A percentile compares a stretch with the other conserved stretches of the same genome.
Evolutionary conservation across 2,888 invertebrate species (phyloP).

Genomic region (Tetrapedia diversipes): DNA sequence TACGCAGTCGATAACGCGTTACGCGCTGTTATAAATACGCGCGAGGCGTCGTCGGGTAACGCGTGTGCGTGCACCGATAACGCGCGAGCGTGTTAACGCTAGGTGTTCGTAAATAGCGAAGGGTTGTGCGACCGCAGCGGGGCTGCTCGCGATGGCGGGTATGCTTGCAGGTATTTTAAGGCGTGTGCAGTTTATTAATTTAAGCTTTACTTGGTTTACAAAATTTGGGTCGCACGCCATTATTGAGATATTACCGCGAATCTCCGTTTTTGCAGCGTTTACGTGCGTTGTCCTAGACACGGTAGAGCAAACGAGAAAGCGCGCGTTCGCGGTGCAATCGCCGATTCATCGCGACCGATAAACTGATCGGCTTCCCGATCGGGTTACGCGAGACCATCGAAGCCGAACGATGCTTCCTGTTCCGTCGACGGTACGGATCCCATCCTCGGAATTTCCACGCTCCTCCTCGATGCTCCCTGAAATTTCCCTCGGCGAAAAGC

Average conservation of each 20-base stretch:
- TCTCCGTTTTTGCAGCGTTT: no score
- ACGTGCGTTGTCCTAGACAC: constrained; percentile 7
- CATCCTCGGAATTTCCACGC: no score
- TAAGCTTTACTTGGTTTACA: no score
- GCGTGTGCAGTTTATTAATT: no score
- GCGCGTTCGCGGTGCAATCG: neutral
- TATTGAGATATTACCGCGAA: no score
- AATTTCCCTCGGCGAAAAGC: neutral
- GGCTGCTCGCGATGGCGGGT: no score
- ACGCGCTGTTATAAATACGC: constrained; percentile 51
- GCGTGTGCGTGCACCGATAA: constrained; percentile 45
- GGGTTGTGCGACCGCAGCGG: no score
- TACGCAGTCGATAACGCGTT: constrained; percentile 59
- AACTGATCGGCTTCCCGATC: constrained; percentile 31
- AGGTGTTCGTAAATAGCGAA: constrained; percentile 41
- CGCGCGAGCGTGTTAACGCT: constrained; percentile 47
- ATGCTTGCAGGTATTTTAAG: neutral
- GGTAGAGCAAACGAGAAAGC: neutral
- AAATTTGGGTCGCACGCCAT: no score
- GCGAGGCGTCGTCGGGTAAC: constrained; percentile 15
- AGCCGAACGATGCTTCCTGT: neutral
- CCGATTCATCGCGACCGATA: constrained; percentile 27
- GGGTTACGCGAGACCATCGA: constrained; percentile 10
- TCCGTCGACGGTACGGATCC: constrained; percentile 4
- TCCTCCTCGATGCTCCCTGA: no score